Conservation (phyloP, 2,888 invertebrate species). For the Xestia sexstrigata region DNA sequence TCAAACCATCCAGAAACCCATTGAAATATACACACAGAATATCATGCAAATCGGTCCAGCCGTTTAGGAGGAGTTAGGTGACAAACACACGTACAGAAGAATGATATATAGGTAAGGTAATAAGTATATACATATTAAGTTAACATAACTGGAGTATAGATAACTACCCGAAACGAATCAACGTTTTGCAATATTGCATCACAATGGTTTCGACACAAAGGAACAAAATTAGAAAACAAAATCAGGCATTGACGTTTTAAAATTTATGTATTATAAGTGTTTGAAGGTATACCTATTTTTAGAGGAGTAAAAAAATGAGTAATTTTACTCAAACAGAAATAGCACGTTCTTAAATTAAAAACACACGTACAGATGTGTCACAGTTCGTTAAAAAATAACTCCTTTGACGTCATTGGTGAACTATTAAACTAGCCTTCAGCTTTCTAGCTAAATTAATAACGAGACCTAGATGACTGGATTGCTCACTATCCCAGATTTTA, state of each 20-base stretch:
- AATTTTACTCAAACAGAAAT: constrained; percentile 51
- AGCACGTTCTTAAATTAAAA: constrained; percentile 51
- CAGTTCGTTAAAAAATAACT: constrained; percentile 26
- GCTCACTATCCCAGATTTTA: background rate
- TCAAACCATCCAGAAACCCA: too few species aligned
- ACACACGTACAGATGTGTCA: constrained; percentile 34
- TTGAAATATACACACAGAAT: too few species aligned
- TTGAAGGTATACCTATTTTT: constrained; percentile 12
- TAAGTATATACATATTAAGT: too few species aligned
- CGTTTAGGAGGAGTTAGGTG: too few species aligned
- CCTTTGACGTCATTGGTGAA: constrained; percentile 57
- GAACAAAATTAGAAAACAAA: constrained; percentile 21
- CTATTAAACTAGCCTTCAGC: constrained; percentile 13
- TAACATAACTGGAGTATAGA: background rate
- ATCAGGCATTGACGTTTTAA: constrained; percentile 30
- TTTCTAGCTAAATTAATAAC: constrained; percentile 15
- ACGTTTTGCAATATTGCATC: background rate
- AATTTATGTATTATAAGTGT: constrained; percentile 12
- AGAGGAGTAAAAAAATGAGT: constrained; percentile 30
- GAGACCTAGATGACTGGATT: constrained; percentile 1
- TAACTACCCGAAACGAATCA: background rate
- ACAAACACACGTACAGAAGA: too few species aligned
- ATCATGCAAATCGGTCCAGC: too few species aligned
- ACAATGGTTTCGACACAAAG: constrained; percentile 19
- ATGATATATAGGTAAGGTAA: too few species aligned